Evolutionary conservation across 1,140 invertebrate species (phyloP).

Genomic region (Aphidius gifuensis): DNA sequence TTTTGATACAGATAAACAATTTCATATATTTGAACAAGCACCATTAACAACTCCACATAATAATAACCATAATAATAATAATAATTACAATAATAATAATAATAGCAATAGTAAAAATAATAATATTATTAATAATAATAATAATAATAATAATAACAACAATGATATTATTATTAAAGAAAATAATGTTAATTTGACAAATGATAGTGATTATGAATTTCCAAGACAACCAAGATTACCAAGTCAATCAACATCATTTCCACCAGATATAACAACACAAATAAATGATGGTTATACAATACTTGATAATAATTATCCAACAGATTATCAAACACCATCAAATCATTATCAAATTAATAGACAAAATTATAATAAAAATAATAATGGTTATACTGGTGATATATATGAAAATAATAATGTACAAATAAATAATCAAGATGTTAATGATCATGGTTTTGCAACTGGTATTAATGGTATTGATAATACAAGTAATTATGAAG

Average conservation of each 20-base stretch:
- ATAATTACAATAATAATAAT: too few relatives aligned
- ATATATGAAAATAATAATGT: conserved; percentile 38
- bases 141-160: conserved; percentile 29
- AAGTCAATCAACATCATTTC: conserved; percentile 21
- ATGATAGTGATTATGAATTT: conserved; percentile 39
- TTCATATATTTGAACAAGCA: too few relatives aligned
- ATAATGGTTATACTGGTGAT: conserved; percentile 40
- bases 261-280: conserved; percentile 29
- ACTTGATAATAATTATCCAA: conserved; percentile 32
- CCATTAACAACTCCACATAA: conserved; percentile 20
- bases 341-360: conserved; percentile 41
- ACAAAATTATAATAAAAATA: conserved; percentile 41
- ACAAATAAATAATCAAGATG: conserved; percentile 28
- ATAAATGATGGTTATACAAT: conserved; percentile 32
- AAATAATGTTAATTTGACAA: not conserved
- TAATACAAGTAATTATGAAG: conserved; percentile 27
- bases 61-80: too few relatives aligned
- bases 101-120: too few relatives aligned
- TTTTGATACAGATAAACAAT: too few relatives aligned
- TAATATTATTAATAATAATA: conserved; percentile 18
- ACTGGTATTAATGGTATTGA: conserved; percentile 39
- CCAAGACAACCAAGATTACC: conserved; percentile 29
- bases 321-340: conserved; percentile 43
- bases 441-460: conserved; percentile 39
- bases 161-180: not conserved